These are phyloP conservation scores for Neelides sp. DNA, from an alignment of 1,140 invertebrate genomes.

Conservation along the genomic window DNA sequence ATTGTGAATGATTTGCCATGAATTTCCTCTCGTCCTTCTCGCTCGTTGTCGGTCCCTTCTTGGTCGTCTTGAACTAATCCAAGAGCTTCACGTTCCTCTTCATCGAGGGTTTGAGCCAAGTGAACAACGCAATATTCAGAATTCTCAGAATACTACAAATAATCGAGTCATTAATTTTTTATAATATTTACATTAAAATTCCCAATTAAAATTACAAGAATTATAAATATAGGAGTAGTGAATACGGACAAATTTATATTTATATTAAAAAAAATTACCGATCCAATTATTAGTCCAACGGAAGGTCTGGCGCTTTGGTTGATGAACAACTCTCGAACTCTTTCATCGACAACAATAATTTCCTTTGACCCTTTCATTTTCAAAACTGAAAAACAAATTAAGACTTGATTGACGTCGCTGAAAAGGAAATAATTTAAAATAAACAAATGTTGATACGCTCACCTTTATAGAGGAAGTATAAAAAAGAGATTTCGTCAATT, in stretches of 20 bases:
- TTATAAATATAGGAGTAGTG: background rate
- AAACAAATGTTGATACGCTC: too few relatives aligned
- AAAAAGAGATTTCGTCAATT: too few relatives aligned
- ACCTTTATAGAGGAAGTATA: too few relatives aligned
- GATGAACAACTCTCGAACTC: constrained; percentile 17
- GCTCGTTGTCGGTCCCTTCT: background rate
- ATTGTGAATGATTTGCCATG: constrained; percentile 1
- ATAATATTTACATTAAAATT: background rate
- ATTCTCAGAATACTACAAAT: constrained; percentile 17
- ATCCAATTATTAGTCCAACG: constrained; percentile 25
- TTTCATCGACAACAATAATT: constrained; percentile 17
- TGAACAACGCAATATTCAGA: constrained; percentile 18
- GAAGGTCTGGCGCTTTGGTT: constrained; percentile 3
- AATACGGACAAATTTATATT: too few relatives aligned
- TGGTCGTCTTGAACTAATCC: too few relatives aligned
- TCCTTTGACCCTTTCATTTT: too few relatives aligned
- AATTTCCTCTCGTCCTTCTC: constrained; percentile 2
- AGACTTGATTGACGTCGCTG: too few relatives aligned
- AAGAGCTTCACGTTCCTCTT: constrained; percentile 32
- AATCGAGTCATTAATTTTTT: background rate
- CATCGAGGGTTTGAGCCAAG: constrained; percentile 26
- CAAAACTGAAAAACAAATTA: too few relatives aligned
- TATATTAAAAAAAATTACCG: too few relatives aligned
- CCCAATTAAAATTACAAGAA: background rate
- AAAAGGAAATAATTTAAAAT: too few relatives aligned